These are phyloP conservation scores for Pardosa pseudoannulata DNA, from an alignment of 2,888 invertebrate species.

Conservation along the genomic window DNA sequence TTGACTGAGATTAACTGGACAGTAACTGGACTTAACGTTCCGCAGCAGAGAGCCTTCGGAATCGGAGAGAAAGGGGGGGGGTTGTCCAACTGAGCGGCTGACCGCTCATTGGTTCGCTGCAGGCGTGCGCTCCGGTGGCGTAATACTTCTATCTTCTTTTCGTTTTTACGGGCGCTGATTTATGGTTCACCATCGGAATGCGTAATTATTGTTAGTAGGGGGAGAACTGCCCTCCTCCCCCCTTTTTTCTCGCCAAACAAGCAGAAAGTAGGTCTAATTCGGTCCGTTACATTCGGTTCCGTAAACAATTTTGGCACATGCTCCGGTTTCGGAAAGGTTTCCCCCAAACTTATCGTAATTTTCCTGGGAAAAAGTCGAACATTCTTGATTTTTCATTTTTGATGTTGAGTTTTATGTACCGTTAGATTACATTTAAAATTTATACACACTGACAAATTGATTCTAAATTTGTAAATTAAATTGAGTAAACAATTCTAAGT, in stretches of 20 bases:
- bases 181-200: slow-evolving; percentile 54
- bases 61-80: slow-evolving; percentile 17
- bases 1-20: slow-evolving; percentile 25
- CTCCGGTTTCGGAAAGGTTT: not conserved
- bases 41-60: slow-evolving; percentile 32
- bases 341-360: no score
- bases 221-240: not conserved
- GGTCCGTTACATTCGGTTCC: not conserved
- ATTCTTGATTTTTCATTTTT: no score
- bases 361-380: no score
- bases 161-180: slow-evolving; percentile 43
- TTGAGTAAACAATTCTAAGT: no score
- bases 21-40: slow-evolving; percentile 37
- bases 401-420: no score
- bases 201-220: slow-evolving; percentile 28
- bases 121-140: slow-evolving; percentile 51
- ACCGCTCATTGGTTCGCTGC: slow-evolving; percentile 43
- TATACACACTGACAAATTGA: no score
- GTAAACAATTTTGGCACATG: not conserved
- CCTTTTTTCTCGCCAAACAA: not conserved
- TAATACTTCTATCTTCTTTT: slow-evolving; percentile 57
- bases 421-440: no score
- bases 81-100: slow-evolving; percentile 6
- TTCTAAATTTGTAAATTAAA: no score
- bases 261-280: slow-evolving; percentile 10